These are phyloP conservation scores for Decapterus maruadsi DNA, from an alignment of 2,797 vertebrate genomes.

Conservation along the genomic window DNA sequence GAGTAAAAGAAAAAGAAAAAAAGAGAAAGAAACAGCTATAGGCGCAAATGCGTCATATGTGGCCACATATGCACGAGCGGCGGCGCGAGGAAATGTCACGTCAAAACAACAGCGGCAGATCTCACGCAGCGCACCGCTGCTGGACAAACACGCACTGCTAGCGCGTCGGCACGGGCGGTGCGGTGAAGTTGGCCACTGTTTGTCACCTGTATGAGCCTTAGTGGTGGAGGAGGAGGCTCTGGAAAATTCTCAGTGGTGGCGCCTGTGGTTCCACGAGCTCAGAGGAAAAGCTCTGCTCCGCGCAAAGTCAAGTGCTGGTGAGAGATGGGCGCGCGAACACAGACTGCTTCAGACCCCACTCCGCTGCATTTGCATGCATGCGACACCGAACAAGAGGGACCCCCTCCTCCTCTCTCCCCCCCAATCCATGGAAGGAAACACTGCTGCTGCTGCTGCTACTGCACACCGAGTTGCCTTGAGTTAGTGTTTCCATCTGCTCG, in stretches of 20 bases:
- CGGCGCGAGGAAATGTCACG: conserved; percentile 49
- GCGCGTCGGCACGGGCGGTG: conserved; percentile 31
- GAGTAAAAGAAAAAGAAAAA: too few relatives aligned
- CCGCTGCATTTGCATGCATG: conserved; percentile 58
- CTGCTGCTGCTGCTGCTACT: conserved; percentile 42
- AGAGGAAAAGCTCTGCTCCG: conserved; percentile 6
- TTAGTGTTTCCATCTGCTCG: conserved; percentile 55
- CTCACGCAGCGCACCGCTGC: conserved; percentile 35
- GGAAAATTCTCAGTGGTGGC: conserved; percentile 16
- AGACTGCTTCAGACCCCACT: conserved; percentile 32
- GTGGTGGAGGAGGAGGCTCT: conserved; percentile 8
- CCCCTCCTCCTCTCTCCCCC: conserved; percentile 14
- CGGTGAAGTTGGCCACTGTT: conserved; percentile 57
- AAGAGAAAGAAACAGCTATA: conserved; percentile 3
- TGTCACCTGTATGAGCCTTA: conserved; percentile 72
- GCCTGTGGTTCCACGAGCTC: conserved; percentile 2
- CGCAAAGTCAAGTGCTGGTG: conserved; percentile 30
- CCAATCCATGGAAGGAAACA: conserved; percentile 33
- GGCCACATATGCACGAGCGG: conserved; percentile 38
- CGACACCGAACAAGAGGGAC: conserved; percentile 38
- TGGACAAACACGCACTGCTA: conserved; percentile 36
- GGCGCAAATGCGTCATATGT: conserved; percentile 61
- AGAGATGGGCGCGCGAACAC: conserved; percentile 21
- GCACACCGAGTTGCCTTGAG: conserved; percentile 60
- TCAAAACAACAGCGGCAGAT: conserved; percentile 33